These are phyloP conservation scores for Scatophagus argus DNA, from an alignment of 2,113 vertebrate genomes.

Conservation along the genomic window DNA sequence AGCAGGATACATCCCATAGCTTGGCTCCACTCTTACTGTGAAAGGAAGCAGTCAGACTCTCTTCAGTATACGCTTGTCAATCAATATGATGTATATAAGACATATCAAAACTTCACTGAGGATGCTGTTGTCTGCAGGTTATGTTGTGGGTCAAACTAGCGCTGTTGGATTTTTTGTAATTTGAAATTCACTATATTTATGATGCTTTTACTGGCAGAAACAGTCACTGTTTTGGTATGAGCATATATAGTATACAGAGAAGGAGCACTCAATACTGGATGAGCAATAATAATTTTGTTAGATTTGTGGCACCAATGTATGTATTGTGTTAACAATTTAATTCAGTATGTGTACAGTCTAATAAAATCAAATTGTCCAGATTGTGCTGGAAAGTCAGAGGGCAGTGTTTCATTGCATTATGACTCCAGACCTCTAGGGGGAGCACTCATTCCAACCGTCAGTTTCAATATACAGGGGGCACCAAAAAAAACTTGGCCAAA, in stretches of 20 bases:
- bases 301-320: background rate
- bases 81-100: constrained; percentile 43
- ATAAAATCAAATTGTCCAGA: background rate
- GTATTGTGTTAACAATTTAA: background rate
- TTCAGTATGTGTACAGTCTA: background rate
- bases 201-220: background rate
- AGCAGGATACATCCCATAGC: constrained; percentile 9
- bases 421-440: background rate
- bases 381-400: background rate
- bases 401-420: background rate
- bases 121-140: constrained; percentile 12
- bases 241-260: constrained; percentile 2
- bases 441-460: background rate
- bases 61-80: constrained; percentile 29
- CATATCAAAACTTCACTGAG: constrained; percentile 27
- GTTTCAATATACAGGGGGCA: background rate
- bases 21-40: background rate
- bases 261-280: background rate
- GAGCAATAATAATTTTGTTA: background rate
- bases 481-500: background rate
- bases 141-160: constrained; percentile 20
- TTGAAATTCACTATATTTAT: background rate
- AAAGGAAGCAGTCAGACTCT: constrained; percentile 34
- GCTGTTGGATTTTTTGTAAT: background rate
- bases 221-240: background rate